Evolutionary conservation across 53 echinoderm and acorn worm species (phyloP).

Genomic region (Luidia sarsii): DNA sequence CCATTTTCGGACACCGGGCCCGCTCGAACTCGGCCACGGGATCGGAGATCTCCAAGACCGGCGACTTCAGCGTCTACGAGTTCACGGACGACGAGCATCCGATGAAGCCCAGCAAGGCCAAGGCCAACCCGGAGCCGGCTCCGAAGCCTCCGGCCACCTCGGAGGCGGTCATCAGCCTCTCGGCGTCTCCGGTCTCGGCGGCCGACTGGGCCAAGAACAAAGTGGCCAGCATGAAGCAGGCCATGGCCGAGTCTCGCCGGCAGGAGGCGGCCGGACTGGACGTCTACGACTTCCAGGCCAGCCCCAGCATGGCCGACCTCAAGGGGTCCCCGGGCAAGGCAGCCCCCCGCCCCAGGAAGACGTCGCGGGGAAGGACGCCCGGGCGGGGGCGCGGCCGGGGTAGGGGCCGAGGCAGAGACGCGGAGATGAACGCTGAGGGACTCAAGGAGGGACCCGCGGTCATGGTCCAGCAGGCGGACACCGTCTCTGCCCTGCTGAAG

Average conservation of each 20-base stretch:
- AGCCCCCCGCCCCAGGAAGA: constrained; percentile 43
- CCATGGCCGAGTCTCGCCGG: constrained; percentile 19
- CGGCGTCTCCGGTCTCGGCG: constrained; percentile 28
- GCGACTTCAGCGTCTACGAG: constrained; percentile 81
- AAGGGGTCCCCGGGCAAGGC: constrained; percentile 73
- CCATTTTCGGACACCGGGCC: constrained; percentile 47
- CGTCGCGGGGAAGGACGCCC: constrained; percentile 48
- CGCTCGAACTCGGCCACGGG: constrained; percentile 62
- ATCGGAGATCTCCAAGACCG: constrained; percentile 52
- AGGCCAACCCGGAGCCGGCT: constrained; percentile 48
- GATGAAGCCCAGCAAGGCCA: constrained; percentile 45
- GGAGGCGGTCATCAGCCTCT: constrained; percentile 34
- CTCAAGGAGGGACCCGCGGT: constrained; percentile 49
- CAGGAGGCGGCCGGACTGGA: constrained; percentile 51
- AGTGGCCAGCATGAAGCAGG: constrained; percentile 35
- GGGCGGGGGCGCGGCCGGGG: constrained; percentile 60
- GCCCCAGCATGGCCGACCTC: constrained; percentile 66
- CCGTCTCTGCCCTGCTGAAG: constrained; percentile 62
- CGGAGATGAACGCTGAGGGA: constrained; percentile 44
- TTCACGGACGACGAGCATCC: constrained; percentile 80
- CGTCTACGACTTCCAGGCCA: constrained; percentile 82
- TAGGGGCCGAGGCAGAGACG: constrained; percentile 57
- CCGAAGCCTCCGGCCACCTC: constrained; percentile 30
- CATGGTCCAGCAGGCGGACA: constrained; percentile 61
- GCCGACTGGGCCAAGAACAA: constrained; percentile 52